phyloP scores from a whole-genome alignment of 92 coral and sea anemone species.

The Porites evermanni region DNA sequence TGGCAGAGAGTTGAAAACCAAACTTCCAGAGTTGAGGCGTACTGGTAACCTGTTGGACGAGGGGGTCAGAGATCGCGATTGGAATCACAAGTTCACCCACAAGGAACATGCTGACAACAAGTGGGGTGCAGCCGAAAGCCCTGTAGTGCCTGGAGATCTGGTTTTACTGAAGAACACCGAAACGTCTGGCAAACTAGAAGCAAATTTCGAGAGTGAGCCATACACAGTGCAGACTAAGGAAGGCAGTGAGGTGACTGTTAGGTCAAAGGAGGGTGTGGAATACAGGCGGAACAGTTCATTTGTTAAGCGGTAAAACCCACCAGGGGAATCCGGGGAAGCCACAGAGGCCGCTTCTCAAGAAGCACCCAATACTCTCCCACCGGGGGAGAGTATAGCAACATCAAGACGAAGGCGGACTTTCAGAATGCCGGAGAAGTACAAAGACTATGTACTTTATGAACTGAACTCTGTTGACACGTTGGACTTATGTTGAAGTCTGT shows the following conservation, averaged over 20 bases:
- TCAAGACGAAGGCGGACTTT: no score
- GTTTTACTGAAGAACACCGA: constrained; percentile 56
- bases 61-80: constrained; percentile 51
- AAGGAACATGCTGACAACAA: constrained; percentile 37
- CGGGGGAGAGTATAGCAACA: no score
- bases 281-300: no score
- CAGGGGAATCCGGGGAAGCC: no score
- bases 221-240: constrained; percentile 60
- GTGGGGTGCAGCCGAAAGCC: constrained; percentile 2
- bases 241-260: no score
- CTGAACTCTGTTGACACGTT: constrained; percentile 40
- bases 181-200: constrained; percentile 43
- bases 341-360: no score
- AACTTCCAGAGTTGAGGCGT: no score
- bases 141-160: constrained; percentile 51
- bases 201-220: constrained; percentile 51
- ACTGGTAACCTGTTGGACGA: constrained; percentile 4
- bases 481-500: constrained; percentile 28
- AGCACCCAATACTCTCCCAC: no score
- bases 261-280: no score
- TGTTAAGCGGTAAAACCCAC: no score
- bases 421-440: constrained; percentile 33
- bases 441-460: constrained; percentile 59
- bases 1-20: no score
- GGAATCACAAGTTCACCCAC: constrained; percentile 48